Base-by-base conservation (phyloP, 1,140 invertebrate genomes). In the Drosophila auraria region DNA sequence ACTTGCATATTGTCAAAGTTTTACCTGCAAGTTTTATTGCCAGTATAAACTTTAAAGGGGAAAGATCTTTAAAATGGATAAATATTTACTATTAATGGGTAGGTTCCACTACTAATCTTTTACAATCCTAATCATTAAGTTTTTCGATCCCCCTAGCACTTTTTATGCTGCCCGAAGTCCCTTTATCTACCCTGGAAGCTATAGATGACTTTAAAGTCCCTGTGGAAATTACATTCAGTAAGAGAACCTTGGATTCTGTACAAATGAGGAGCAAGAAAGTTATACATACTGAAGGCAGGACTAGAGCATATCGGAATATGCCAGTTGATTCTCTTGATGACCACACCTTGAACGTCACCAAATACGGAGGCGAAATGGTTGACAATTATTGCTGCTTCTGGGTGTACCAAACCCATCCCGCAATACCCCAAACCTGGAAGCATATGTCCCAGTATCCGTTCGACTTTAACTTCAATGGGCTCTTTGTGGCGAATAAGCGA, bases 381-480 rank as follows among this genome's bases (percentile, higher is more conserved):
- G 58, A 64, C 1, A 65, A 50, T 40, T 87, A 89, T 66, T 89
- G 84, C 50, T 87, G 84, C 17, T 87, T 81, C 11, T 87, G 84
- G 84, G n/a, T 83, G 5, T 53, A 83, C 68, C 65, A 71, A 23
- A 15, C 42, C 1, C 83, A 87, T 74, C 80, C 80, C 0, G 50
- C 61, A 0, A 5, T 87, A 15, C 40, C 72, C 2, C 20, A 30
- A 1, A 20, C 11, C 8, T 89, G 65, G 70, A 50, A 69, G 2
- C 59, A 83, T 45, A 59, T 44, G 8, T 15, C 49, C 4, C 54
- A 58, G 15, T 81, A 87, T 65, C 45, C 77, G 2, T 87, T 78
- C 12, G 84, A 83, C 23, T 87, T 87, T 14, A 1, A 75, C 2
- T 49, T 65, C 14, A 69, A 87, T 30, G 84, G 84, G 0, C 25